Evolutionary conservation across 2,113 vertebrate genomes (phyloP), one percentile per base, ranked within the genome.

Genomic region (Catagonus wagneri): DNA sequence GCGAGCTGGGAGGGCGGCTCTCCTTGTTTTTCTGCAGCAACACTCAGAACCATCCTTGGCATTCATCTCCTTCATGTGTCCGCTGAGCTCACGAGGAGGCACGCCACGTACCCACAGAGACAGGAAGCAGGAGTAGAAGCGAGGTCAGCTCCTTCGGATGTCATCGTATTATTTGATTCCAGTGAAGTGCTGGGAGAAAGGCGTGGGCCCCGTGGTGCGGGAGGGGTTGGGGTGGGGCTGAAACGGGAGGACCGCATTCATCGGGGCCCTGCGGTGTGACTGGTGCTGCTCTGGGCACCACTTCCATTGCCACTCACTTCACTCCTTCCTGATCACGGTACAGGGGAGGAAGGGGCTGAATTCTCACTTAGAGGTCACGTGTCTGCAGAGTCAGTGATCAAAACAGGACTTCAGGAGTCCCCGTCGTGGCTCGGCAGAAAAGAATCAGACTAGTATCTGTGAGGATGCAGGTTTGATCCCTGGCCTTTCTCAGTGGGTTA

Each of bases 71-170:
- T 58, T 11, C n/a, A 0, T 0, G 4, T 23, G 1, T 1, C 61
- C 34, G 23, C 16, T 13, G 68, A 81, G 23, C 34, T 27, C 52
- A 7, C 65, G 0, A 2, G 54, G 1, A 50, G 22, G 16, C 39
- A n/a, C 22, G 1, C 3, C 69, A 1, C 0, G 9, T 7, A 52
- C 20, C 66, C 52, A 34, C 14, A 1, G 32, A 32, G 34, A 56
- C 11, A 25, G 12, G 27, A 56, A 61, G 36, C 3, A 2, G 61
- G 22, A 75, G 27, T 19, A 13, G 34, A n/a, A 32, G 12, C 2
- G 0, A 13, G 79, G 6, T 8, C 0, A 0, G 11, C 22, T 83
- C 13, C 4, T 69, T 39, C 29, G 0, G 0, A 15, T 1, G 23
- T 72, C 10, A 0, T 34, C 19, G 10, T 2, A 2, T 7, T 16